Evolutionary conservation across 30 jellyfish, hydroid and myxozoan genomes (phyloP).

Genomic region (Catostylus mosaicus): DNA sequence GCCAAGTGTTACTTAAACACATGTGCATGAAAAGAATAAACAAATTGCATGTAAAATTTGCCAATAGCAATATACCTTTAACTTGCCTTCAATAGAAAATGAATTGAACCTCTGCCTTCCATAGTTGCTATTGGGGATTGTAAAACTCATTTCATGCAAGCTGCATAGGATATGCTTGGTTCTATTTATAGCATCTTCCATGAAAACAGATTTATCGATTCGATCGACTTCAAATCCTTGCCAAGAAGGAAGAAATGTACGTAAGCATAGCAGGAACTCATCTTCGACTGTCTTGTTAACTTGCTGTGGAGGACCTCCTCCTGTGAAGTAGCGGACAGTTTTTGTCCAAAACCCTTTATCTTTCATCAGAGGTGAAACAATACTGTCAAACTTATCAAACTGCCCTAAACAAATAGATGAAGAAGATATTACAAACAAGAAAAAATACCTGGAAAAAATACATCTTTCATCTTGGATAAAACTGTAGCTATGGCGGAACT

Average conservation of each 20-base stretch:
- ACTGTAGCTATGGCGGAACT: not conserved
- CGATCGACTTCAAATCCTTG: not conserved
- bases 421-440: not conserved
- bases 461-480: not conserved
- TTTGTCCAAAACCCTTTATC: not conserved
- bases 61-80: too few species aligned
- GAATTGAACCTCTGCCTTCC: too few species aligned
- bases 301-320: not conserved
- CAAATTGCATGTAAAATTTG: too few species aligned
- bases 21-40: too few species aligned
- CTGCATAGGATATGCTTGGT: not conserved
- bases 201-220: not conserved
- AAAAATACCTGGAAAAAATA: not conserved
- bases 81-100: too few species aligned
- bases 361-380: constrained; percentile 3
- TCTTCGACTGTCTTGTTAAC: not conserved
- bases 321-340: not conserved
- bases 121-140: not conserved
- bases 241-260: constrained; percentile 14
- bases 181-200: not conserved
- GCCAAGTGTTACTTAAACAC: too few species aligned
- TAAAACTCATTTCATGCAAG: not conserved
- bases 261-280: not conserved
- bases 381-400: constrained; percentile 6
- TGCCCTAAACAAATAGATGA: not conserved